Evolutionary conservation across 2,113 vertebrate species (phyloP), one percentile per base, ranked within the genome.

Genomic region (Scophthalmus maximus): DNA sequence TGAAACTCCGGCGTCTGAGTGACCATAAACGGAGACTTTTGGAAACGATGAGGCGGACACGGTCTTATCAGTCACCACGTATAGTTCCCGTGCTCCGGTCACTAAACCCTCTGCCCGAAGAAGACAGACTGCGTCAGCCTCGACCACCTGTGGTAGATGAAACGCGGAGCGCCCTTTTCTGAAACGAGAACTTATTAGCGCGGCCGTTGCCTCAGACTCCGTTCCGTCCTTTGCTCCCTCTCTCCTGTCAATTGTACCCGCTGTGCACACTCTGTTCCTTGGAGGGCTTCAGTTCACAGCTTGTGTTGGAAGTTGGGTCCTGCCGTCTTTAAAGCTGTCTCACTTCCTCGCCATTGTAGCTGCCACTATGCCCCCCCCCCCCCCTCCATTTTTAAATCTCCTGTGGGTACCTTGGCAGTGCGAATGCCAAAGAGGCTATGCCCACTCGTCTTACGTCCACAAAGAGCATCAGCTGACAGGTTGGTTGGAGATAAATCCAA

Each of bases 401-500:
- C 56, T 26, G 23, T 38, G 68, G 67, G 66, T 71, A 76, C 67
- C 57, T 73, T 65, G 72, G 82, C 67, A 70, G 71, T 36, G 76
- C 8, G 14, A 79, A 56, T 67, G 76, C 71, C 78, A 68, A 60
- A 68, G 72, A 78, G 72, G 74, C 83, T 72, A 53, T 72, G 80
- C 79, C 81, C 47, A 81, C 86, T 87, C 52, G 3, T 82, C 84
- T 85, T 68, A 47, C 32, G 59, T 79, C 81, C 78, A 85, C 84
- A 85, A 82, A 84, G 79, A 87, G 73, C 81, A 83, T 90, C 83
- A 86, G 84, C 81, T 89, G 87, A 88, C 87, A 79, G 79, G 67
- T 87, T 73, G 87, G 87, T 88, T 76, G 80, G 78, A 81, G 68
- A 85, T 88, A 84, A 88, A 89, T 91, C 84, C 87, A 81, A 62